These are phyloP conservation scores for Halcyon chelicuti DNA, from an alignment of 2,797 vertebrate genomes.

Conservation along the genomic window DNA sequence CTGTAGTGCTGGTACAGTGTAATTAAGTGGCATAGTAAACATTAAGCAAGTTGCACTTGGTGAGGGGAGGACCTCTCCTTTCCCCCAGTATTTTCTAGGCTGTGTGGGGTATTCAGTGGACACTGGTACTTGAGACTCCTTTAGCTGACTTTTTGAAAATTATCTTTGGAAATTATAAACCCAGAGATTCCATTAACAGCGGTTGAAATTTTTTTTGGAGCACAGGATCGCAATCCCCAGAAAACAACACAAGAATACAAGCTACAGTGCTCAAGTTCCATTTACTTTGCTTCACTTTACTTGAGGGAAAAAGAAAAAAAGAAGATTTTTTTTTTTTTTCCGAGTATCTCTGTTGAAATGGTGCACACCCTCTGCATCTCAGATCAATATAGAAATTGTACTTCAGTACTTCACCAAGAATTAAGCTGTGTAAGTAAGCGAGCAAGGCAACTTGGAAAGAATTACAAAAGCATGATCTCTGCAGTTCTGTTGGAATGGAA, in stretches of 20 bases:
- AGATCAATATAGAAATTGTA: neutral
- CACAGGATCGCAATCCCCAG: neutral
- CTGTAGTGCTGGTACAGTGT: neutral
- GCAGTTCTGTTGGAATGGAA: neutral
- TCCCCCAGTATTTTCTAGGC: neutral
- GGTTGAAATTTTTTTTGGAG: neutral
- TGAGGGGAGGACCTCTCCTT: neutral
- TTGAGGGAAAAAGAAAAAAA: neutral
- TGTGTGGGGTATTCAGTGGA: neutral
- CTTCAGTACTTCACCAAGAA: neutral
- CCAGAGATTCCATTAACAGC: neutral
- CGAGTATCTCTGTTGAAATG: neutral
- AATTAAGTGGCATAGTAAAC: neutral
- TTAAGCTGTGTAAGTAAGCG: neutral
- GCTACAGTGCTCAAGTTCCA: neutral
- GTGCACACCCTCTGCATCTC: neutral
- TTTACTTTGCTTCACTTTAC: neutral
- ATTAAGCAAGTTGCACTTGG: neutral
- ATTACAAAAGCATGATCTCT: neutral
- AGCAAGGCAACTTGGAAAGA: neutral
- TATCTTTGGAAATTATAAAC: neutral
- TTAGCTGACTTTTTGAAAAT: neutral
- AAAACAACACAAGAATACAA: neutral
- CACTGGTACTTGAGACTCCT: neutral
- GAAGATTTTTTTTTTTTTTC: too few species aligned